Evolutionary conservation across 2,888 invertebrate species (phyloP), one percentile per base, ranked within the genome.

Genomic region (Pollenia griseotomentosa): DNA sequence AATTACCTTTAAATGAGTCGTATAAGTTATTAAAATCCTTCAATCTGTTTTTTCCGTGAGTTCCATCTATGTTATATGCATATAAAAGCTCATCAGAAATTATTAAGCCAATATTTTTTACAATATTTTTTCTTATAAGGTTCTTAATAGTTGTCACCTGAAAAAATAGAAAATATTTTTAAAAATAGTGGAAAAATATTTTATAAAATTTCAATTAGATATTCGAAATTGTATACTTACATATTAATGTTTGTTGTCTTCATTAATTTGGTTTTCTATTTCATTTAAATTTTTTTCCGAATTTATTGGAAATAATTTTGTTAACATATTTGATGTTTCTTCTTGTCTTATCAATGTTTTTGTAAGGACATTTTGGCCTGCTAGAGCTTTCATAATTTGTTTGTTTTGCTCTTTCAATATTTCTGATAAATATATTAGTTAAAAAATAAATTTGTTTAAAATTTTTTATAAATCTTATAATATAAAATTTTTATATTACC

Each of bases 41-140:
- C 10, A 65, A 65, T 46, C 65, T 44, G 11, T 65, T 65, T 65
- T 65, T 65, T 44, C 65, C 65, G 7, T 46, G 65, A 46, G 46
- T 65, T 10, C 46, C 65, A 46, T 65, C 65, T 44, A 44, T 12
- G n/a, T 65, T 65, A 5, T 44, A 65, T 16, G 9, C 46, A 19
- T 46, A 65, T 8, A 65, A 19, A 3, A 65, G 44, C 6, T 63
- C 65, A 11, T 65, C 65, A 46, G 65, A 65, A 65, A 65, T 44
- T n/a, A 65, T 19, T 44, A 68, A 46, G 4, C 68, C 51, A 66
- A 66, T 19, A 48, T 48, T 66, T 68, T 68, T 68, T 12, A 51
- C 51, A 66, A 66, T 19, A 48, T 48, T 66, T 68, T 68, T 68
- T 12, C 51, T 51, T 48, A 68, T 68, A 12, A 68, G 16, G 16